A percentile compares a stretch with the other conserved stretches of the same genome.
Conservation (phyloP, 2,113 vertebrate genomes). For the Ameiurus melas region DNA sequence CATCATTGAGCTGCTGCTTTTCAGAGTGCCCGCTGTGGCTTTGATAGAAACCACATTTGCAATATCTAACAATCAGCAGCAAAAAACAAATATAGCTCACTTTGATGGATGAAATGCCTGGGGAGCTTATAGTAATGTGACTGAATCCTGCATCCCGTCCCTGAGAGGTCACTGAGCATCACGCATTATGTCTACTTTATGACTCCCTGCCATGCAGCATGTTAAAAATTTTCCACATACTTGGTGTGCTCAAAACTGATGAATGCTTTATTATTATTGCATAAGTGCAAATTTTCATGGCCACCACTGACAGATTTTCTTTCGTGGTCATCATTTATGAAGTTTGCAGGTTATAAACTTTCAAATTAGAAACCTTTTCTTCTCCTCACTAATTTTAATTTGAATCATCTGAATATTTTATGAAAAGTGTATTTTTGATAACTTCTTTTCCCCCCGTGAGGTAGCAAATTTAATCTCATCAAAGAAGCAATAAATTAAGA, state of each 20-base stretch:
- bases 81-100: conserved; percentile 76
- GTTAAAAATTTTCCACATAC: conserved; percentile 43
- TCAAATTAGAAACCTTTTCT: background rate
- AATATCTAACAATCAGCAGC: conserved; percentile 77
- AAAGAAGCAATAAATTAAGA: conserved; percentile 32
- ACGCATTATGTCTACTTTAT: conserved; percentile 37
- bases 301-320: background rate
- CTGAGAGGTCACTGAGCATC: conserved; percentile 67
- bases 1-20: conserved; percentile 77
- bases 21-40: conserved; percentile 75
- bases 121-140: conserved; percentile 71
- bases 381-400: background rate
- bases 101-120: conserved; percentile 80
- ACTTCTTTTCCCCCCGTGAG: conserved; percentile 11
- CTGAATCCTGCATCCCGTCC: conserved; percentile 71
- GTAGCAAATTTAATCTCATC: conserved; percentile 44
- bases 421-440: conserved; percentile 18
- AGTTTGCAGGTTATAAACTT: conserved; percentile 5
- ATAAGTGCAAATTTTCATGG: background rate
- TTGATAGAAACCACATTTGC: conserved; percentile 78
- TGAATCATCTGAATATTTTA: conserved; percentile 39
- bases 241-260: conserved; percentile 11
- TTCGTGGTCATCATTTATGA: background rate
- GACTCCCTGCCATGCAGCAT: conserved; percentile 21
- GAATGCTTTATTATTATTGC: background rate